Base-by-base conservation (phyloP, 2,888 invertebrate species). In the Cheilosia vulpina region DNA sequence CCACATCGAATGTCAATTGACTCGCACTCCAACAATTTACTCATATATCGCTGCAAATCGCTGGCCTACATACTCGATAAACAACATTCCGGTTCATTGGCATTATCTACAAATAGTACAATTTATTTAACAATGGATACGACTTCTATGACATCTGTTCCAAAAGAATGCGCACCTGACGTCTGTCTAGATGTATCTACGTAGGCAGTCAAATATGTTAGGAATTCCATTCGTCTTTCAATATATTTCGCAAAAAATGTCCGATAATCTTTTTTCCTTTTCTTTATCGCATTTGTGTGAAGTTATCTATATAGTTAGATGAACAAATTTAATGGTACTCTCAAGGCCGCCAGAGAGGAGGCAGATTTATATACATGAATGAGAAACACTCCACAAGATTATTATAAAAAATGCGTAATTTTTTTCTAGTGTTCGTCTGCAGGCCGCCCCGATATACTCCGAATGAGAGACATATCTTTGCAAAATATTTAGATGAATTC, bases 91-190 rank as follows among this genome's bases (percentile, higher is more conserved):
- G 13, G 27, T 60, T 60, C 45, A 45, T 43, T 60, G 27, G 15
- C 62, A 62, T 47, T 62, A 31, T 6, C 27, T 19, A 27, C 58
- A 41, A 58, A 58, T 38, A 38, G 13, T 58, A 13, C 13, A 58
- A 9, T 41, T 58, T 19, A 34, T 38, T 38, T 38, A 38, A 38
- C 38, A n/a, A 47, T 53, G 4, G 24, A 27, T 52, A 52, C 24
- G 21, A 21, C 27, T 27, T 55, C 17, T 31, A 66, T 75, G 66
- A 66, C 57, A 75, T 65, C 45, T 50, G 27, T 58, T 65, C 11
- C 47, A 19, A 58, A 73, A 34, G 63, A 75, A 57, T 65, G 63
- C 63, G 65, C 45, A 65, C 55, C 65, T 65, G 55, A 73, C 38
- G 62, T 43, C 53, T 31, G 41, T 19, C 24, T 38, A 21, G 34